phyloP scores from a whole-genome alignment of 1,140 invertebrate species.

The Apis dorsata region DNA sequence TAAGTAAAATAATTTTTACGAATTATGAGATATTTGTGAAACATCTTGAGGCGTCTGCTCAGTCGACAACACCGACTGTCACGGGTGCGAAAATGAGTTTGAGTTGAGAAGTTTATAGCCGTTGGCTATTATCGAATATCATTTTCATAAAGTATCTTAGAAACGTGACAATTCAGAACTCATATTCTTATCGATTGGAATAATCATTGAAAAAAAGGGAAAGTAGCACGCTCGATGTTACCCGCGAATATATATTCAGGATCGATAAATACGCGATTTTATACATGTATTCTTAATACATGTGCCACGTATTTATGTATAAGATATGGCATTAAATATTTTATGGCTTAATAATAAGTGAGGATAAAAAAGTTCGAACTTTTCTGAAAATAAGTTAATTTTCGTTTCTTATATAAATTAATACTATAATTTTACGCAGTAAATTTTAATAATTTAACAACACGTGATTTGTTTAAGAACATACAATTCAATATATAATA shows the following conservation, averaged over 20 bases:
- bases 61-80: not conserved
- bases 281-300: not conserved
- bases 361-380: not conserved
- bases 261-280: conserved; percentile 19
- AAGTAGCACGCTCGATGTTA: conserved; percentile 29
- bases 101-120: not conserved
- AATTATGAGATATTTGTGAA: not conserved
- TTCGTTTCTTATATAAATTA: not conserved
- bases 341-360: not conserved
- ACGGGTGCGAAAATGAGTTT: not conserved
- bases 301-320: not conserved
- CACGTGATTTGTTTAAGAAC: too few relatives aligned
- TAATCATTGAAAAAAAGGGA: not conserved
- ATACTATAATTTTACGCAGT: not conserved
- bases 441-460: too few relatives aligned
- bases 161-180: not conserved
- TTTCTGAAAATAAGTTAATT: rapidly evolving
- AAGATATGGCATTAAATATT: conserved; percentile 5
- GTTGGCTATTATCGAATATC: not conserved
- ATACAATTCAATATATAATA: too few relatives aligned
- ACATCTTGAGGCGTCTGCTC: not conserved
- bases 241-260: not conserved
- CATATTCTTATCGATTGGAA: conserved; percentile 25
- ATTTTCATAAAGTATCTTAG: not conserved
- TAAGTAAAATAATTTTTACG: not conserved